Conservation (phyloP, 2,113 vertebrate genomes). For the Sitta europaea region DNA sequence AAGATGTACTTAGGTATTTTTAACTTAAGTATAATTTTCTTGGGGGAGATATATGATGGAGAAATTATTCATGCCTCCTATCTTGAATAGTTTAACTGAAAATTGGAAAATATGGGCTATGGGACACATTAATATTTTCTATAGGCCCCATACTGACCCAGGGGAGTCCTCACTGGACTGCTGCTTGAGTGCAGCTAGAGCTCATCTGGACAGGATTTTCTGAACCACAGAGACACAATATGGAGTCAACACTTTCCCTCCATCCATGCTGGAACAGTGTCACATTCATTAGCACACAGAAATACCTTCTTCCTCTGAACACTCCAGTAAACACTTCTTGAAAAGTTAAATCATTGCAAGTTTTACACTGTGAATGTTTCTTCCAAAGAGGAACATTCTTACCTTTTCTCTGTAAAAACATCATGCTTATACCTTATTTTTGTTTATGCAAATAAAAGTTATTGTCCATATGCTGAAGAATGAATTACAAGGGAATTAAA, state of each 20-base stretch:
- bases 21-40: not conserved
- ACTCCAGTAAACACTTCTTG: not conserved
- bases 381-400: not conserved
- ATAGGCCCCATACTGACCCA: not conserved
- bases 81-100: not conserved
- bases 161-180: not conserved
- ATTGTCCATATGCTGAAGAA: not conserved
- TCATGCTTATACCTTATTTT: not conserved
- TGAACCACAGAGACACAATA: not conserved
- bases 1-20: slow-evolving; percentile 14
- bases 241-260: not conserved
- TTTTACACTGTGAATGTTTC: not conserved
- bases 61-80: not conserved
- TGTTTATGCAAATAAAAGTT: not conserved
- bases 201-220: not conserved
- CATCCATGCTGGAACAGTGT: rapidly evolving
- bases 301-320: not conserved
- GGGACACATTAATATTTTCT: not conserved
- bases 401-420: not conserved
- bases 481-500: not conserved
- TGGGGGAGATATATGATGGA: not conserved
- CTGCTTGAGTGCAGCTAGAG: not conserved
- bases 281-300: not conserved
- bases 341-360: not conserved
- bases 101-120: not conserved